A percentile compares a stretch with the other conserved stretches of the same genome.
Conservation (phyloP, 92 coral and sea anemone species). For the Epizoanthus rinbou region DNA sequence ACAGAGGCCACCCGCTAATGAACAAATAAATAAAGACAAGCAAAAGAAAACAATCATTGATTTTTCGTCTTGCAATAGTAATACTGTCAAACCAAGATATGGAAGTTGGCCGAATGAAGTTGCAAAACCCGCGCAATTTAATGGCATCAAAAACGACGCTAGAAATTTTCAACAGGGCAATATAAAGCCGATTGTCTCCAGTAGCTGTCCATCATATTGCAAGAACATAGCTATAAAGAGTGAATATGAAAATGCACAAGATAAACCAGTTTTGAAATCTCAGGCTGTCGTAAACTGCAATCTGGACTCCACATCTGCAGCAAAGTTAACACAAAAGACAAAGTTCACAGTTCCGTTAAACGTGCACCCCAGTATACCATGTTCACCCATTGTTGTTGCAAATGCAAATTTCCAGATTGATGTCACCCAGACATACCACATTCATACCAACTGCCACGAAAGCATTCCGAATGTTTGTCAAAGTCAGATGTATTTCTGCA, state of each 20-base stretch:
- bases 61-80: background rate
- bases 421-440: conserved; percentile 39
- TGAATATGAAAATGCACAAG: background rate
- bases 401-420: conserved; percentile 37
- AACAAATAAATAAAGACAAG: conserved; percentile 8
- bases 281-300: conserved; percentile 21
- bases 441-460: conserved; percentile 34
- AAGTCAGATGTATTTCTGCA: background rate
- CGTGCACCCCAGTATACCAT: conserved; percentile 9
- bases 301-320: conserved; percentile 18
- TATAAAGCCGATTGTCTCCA: background rate
- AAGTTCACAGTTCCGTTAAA: conserved; percentile 35
- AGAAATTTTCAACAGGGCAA: background rate
- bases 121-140: background rate
- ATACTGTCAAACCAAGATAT: conserved; percentile 6
- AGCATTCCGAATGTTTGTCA: background rate
- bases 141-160: conserved; percentile 2
- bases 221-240: background rate
- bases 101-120: conserved; percentile 3
- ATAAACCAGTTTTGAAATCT: conserved; percentile 19
- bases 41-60: background rate
- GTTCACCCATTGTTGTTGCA: conserved; percentile 28
- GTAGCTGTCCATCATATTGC: background rate
- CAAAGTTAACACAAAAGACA: conserved; percentile 33
- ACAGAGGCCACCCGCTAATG: conserved; percentile 34